A percentile compares a stretch with the other conserved stretches of the same genome.
phyloP scores from a whole-genome alignment of 2,113 vertebrate genomes.

The Phaethornis superciliosus region DNA sequence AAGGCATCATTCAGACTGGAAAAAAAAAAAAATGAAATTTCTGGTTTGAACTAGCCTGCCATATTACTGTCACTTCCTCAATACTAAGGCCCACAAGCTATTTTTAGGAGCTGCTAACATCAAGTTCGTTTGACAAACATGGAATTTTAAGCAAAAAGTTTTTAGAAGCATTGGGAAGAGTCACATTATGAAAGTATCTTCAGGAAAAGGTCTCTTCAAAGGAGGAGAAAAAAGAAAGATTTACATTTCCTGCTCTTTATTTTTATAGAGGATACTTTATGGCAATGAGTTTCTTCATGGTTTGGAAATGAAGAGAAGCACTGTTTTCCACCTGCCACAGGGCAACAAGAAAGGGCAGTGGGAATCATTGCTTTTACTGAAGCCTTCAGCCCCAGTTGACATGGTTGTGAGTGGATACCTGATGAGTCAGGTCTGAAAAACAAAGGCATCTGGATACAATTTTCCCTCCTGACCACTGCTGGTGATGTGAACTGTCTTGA shows the following conservation, averaged over 20 bases:
- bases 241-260: background rate
- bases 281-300: background rate
- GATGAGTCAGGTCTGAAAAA: background rate
- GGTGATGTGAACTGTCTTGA: background rate
- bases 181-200: background rate
- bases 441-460: background rate
- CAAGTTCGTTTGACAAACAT: background rate
- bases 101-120: background rate
- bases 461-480: background rate
- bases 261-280: background rate
- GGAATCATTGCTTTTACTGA: background rate
- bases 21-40: background rate
- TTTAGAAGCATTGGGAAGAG: background rate
- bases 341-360: background rate
- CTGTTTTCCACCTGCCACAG: background rate
- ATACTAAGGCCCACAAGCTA: background rate
- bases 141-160: background rate
- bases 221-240: fast-evolving
- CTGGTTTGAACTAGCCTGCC: background rate
- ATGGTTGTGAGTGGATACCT: background rate
- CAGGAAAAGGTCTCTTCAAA: background rate
- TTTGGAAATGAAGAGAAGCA: background rate
- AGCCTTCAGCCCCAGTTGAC: background rate
- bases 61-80: background rate
- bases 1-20: background rate